Evolutionary conservation across 2,888 invertebrate genomes (phyloP).

Genomic region (Nasonovia ribisnigri): DNA sequence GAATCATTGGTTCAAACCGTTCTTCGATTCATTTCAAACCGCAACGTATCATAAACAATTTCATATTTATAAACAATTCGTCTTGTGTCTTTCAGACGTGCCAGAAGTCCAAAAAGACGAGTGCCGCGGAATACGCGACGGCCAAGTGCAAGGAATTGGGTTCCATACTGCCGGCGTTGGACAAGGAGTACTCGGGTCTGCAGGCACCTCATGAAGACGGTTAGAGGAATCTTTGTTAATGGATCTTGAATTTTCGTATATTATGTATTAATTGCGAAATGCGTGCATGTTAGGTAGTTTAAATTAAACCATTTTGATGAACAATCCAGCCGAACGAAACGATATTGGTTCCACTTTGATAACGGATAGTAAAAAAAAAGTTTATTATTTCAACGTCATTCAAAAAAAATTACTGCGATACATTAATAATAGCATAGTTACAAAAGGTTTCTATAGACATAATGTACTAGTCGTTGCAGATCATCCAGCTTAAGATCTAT

Average conservation of each 20-base stretch:
- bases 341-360: too few relatives aligned
- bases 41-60: background rate
- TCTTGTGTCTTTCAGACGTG: slow-evolving; percentile 70
- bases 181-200: slow-evolving; percentile 78
- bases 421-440: background rate
- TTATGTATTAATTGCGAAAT: background rate
- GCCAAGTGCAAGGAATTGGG: slow-evolving; percentile 78
- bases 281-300: background rate
- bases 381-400: background rate
- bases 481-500: background rate
- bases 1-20: background rate
- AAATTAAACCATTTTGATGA: background rate
- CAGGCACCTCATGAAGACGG: slow-evolving; percentile 82
- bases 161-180: slow-evolving; percentile 75
- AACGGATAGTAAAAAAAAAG: background rate
- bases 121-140: slow-evolving; percentile 75
- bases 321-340: background rate
- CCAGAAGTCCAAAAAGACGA: slow-evolving; percentile 73
- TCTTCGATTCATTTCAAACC: background rate
- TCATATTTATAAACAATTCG: background rate
- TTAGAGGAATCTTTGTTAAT: slow-evolving; percentile 68
- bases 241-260: background rate
- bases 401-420: background rate
- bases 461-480: background rate
- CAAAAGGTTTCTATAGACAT: background rate